phyloP scores from a whole-genome alignment of 2,888 invertebrate genomes.

The Harmothoe impar region DNA sequence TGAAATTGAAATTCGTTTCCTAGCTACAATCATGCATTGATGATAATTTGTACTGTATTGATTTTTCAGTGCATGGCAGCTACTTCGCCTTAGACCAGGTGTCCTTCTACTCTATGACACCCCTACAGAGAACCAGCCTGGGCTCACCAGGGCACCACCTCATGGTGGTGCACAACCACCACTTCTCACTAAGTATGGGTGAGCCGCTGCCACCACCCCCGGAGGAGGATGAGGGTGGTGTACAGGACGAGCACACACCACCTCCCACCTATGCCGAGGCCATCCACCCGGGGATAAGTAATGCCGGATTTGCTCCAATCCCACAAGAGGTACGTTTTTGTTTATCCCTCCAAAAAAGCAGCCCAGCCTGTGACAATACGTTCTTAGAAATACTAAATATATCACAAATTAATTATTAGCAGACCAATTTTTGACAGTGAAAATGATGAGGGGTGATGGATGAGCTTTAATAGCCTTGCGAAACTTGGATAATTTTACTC shows the following conservation, averaged over 20 bases:
- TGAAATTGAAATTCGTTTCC: no score
- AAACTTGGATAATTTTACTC: no score
- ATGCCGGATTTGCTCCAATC: constrained; percentile 34
- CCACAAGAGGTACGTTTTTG: constrained; percentile 42
- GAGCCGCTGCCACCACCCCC: constrained; percentile 18
- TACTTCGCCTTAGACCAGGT: constrained; percentile 61
- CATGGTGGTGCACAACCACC: constrained; percentile 63
- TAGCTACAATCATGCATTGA: no score
- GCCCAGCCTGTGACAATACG: not conserved
- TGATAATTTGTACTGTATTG: not conserved
- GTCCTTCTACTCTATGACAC: constrained; percentile 59
- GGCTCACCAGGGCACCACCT: not conserved
- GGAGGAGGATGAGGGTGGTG: not conserved
- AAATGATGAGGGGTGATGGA: no score
- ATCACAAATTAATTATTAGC: no score
- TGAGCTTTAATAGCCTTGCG: no score
- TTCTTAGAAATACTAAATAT: not conserved
- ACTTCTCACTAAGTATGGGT: constrained; percentile 41
- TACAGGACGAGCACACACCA: not conserved
- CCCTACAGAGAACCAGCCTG: not conserved
- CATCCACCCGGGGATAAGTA: constrained; percentile 36
- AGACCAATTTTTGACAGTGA: no score
- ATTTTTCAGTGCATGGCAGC: constrained; percentile 25
- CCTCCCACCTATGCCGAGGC: constrained; percentile 62
- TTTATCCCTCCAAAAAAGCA: not conserved